These are phyloP conservation scores for Teleopsis dalmanni DNA, from an alignment of 1,140 invertebrate genomes.

Conservation along the genomic window DNA sequence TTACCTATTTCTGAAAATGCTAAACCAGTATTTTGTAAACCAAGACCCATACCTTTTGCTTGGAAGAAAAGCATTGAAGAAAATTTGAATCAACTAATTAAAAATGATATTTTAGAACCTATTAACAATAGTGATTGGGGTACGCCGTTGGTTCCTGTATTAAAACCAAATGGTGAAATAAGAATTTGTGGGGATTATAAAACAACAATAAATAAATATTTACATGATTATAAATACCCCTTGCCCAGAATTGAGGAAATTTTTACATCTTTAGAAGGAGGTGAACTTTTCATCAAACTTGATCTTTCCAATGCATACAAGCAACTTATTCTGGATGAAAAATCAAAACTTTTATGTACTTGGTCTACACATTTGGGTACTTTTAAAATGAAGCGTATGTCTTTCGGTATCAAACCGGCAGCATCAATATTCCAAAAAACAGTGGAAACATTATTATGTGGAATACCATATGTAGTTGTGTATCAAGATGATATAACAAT, in stretches of 20 bases:
- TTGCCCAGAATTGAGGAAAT: conserved; percentile 31
- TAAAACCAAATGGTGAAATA: conserved; percentile 20
- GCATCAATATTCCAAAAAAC: conserved; percentile 44
- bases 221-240: conserved; percentile 32
- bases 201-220: conserved; percentile 34
- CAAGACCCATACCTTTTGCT: conserved; percentile 19
- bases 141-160: conserved; percentile 22
- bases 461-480: conserved; percentile 15
- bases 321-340: conserved; percentile 24
- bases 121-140: conserved; percentile 17
- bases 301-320: conserved; percentile 41
- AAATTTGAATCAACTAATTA: conserved; percentile 17
- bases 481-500: conserved; percentile 42
- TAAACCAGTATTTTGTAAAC: conserved; percentile 27
- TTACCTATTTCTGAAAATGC: conserved; percentile 8
- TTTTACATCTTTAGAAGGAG: conserved; percentile 24
- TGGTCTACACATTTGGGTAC: conserved; percentile 23
- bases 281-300: conserved; percentile 28
- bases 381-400: conserved; percentile 24
- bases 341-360: conserved; percentile 23
- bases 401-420: conserved; percentile 22
- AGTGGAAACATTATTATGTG: conserved; percentile 35
- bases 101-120: conserved; percentile 11
- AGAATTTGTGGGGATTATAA: conserved; percentile 44
- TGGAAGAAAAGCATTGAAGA: conserved; percentile 17